Evolutionary conservation across 2,113 vertebrate species (phyloP).

Genomic region (Fregetta grallaria): DNA sequence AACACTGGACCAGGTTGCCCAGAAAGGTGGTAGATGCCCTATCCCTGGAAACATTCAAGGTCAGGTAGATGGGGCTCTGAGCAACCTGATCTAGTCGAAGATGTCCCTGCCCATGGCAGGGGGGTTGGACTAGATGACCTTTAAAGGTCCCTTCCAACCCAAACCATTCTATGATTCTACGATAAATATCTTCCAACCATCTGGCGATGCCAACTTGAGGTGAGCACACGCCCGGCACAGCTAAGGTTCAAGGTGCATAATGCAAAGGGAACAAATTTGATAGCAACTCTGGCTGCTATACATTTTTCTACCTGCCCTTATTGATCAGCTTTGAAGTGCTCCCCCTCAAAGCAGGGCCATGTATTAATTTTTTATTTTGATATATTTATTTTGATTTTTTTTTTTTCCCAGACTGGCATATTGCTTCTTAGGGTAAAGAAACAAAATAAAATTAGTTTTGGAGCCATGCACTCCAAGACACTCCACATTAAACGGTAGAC

Average conservation of each 20-base stretch:
- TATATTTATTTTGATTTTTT: background rate
- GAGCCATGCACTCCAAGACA: conserved; percentile 9
- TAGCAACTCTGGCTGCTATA: background rate
- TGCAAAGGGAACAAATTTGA: background rate
- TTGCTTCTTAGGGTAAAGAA: conserved; percentile 13
- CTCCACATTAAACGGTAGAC: conserved; percentile 39
- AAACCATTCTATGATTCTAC: no score
- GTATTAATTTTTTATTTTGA: background rate
- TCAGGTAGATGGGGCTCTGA: no score
- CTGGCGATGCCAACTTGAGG: background rate
- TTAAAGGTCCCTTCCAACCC: no score
- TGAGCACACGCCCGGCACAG: background rate
- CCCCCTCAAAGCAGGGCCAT: background rate
- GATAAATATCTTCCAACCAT: background rate
- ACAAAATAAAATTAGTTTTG: conserved; percentile 7
- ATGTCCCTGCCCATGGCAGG: no score
- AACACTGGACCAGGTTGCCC: no score
- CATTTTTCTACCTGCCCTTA: background rate
- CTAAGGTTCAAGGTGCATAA: background rate
- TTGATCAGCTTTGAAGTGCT: background rate
- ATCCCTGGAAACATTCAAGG: no score
- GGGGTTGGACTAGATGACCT: no score
- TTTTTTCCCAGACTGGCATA: background rate
- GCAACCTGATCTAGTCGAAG: no score
- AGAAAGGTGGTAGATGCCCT: no score